A percentile compares a stretch with the other conserved stretches of the same genome.
Evolutionary conservation across 2,888 invertebrate genomes (phyloP).

Genomic region (Amblyteles armatorius): DNA sequence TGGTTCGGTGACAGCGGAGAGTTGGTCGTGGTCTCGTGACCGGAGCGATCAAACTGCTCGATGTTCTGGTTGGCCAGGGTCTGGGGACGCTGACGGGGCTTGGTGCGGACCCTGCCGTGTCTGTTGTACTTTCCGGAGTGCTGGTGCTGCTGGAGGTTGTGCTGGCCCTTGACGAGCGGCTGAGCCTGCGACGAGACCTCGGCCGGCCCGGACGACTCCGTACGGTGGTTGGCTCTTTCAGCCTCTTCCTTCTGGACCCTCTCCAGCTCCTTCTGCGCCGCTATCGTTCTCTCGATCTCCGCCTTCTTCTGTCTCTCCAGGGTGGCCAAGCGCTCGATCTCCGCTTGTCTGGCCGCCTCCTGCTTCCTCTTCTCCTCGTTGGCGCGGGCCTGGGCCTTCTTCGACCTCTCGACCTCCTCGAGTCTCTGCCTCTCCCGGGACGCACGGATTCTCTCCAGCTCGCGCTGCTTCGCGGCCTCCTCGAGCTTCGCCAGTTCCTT

Average conservation of each 20-base stretch:
- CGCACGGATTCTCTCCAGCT: conserved; percentile 79
- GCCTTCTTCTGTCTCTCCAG: conserved; percentile 77
- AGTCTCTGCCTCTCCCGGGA: conserved; percentile 77
- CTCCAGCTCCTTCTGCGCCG: conserved; percentile 71
- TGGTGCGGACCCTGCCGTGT: conserved; percentile 68
- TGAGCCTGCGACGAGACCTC: conserved; percentile 67
- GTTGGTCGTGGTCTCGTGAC: conserved; percentile 60
- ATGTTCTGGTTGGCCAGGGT: conserved; percentile 60
- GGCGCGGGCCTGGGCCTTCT: conserved; percentile 73
- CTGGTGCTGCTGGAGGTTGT: conserved; percentile 76
- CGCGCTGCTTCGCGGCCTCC: conserved; percentile 78
- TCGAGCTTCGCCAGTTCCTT: conserved; percentile 80
- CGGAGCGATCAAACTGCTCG: conserved; percentile 47
- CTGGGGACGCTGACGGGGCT: conserved; percentile 69
- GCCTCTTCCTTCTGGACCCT: conserved; percentile 68
- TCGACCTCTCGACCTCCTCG: conserved; percentile 77
- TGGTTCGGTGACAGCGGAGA: conserved; percentile 88
- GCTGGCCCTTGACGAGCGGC: conserved; percentile 74
- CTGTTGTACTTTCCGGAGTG: conserved; percentile 71
- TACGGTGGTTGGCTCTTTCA: conserved; percentile 40
- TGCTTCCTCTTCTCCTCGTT: conserved; percentile 75
- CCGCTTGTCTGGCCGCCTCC: conserved; percentile 73
- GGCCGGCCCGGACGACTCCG: conserved; percentile 54
- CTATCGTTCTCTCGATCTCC: conserved; percentile 70
- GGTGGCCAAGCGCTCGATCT: conserved; percentile 72